Conservation (phyloP, 2,888 invertebrate species). For the Eremobia ochroleuca region DNA sequence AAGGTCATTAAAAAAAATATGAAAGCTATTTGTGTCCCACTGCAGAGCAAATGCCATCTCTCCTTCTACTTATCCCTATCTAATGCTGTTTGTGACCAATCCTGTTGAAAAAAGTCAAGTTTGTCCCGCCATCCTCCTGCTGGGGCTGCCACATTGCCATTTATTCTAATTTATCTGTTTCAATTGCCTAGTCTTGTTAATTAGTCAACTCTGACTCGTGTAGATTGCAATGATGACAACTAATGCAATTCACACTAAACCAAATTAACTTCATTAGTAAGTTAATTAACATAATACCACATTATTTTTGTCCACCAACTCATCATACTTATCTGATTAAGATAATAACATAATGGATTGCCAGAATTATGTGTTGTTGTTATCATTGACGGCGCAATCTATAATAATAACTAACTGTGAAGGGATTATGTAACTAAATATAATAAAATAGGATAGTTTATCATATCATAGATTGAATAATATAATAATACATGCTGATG, state of each 20-base stretch:
- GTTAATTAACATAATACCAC: conserved; percentile 35
- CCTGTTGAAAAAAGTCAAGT: not conserved
- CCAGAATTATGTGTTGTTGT: conserved; percentile 31
- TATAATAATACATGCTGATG: not conserved
- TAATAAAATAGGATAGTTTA: conserved; percentile 14
- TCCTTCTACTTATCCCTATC: not conserved
- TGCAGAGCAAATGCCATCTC: not conserved
- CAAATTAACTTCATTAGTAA: conserved; percentile 19
- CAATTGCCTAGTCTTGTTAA: not conserved
- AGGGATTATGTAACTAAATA: conserved; percentile 16
- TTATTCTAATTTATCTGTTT: not conserved
- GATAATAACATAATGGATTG: conserved; percentile 47
- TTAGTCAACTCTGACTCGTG: not conserved
- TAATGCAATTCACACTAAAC: not conserved
- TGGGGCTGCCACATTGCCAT: not conserved
- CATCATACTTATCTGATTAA: conserved; percentile 36
- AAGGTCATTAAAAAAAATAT: not conserved
- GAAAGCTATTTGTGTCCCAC: not conserved
- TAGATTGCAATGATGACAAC: not conserved
- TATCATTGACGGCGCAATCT: conserved; percentile 25
- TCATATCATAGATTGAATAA: conserved; percentile 12
- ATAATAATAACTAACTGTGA: conserved; percentile 36
- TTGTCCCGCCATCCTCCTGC: not conserved
- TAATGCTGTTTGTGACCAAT: not conserved
- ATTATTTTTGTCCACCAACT: conserved; percentile 27